These are phyloP conservation scores for Sphaerophoria rueppellii DNA, from an alignment of 2,888 invertebrate genomes.

Conservation along the genomic window DNA sequence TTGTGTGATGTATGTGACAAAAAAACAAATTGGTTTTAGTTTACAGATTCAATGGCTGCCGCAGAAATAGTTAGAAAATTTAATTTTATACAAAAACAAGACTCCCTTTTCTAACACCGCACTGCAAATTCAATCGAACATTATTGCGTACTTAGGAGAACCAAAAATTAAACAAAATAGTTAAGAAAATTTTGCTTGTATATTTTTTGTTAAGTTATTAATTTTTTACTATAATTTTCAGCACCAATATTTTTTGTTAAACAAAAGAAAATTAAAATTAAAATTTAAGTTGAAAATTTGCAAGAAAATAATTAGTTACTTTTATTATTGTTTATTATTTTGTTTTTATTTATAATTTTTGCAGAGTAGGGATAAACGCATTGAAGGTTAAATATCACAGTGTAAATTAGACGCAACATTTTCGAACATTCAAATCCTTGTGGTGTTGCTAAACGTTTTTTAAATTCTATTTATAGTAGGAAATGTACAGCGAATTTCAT, in stretches of 20 bases:
- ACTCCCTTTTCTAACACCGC: slow-evolving; percentile 57
- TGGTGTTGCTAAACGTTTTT: slow-evolving; percentile 46
- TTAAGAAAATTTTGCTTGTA: slow-evolving; percentile 58
- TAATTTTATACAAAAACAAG: slow-evolving; percentile 3
- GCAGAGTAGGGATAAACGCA: slow-evolving; percentile 8
- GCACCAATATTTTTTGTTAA: slow-evolving; percentile 65
- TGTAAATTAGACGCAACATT: slow-evolving; percentile 12
- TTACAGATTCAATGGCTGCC: slow-evolving; percentile 69
- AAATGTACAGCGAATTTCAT: slow-evolving; percentile 1
- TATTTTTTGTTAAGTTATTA: slow-evolving; percentile 33
- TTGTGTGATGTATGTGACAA: slow-evolving; percentile 25
- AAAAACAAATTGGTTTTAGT: slow-evolving; percentile 48
- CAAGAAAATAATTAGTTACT: slow-evolving; percentile 41
- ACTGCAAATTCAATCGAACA: slow-evolving; percentile 43
- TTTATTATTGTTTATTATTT: slow-evolving; percentile 26
- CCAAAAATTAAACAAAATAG: slow-evolving; percentile 5
- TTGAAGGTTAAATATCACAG: background rate
- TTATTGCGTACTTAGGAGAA: slow-evolving; percentile 66
- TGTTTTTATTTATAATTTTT: slow-evolving; percentile 16
- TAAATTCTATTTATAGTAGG: slow-evolving; percentile 2
- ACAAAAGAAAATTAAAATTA: slow-evolving; percentile 43
- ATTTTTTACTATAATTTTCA: slow-evolving; percentile 62
- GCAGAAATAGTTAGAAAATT: slow-evolving; percentile 52
- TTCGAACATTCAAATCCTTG: slow-evolving; percentile 63
- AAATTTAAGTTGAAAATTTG: slow-evolving; percentile 57